Percentiles rank a stretch among this genome's conserved stretches.
phyloP scores from a whole-genome alignment of 1,140 invertebrate genomes.

The Pollicipes pollicipes region DNA sequence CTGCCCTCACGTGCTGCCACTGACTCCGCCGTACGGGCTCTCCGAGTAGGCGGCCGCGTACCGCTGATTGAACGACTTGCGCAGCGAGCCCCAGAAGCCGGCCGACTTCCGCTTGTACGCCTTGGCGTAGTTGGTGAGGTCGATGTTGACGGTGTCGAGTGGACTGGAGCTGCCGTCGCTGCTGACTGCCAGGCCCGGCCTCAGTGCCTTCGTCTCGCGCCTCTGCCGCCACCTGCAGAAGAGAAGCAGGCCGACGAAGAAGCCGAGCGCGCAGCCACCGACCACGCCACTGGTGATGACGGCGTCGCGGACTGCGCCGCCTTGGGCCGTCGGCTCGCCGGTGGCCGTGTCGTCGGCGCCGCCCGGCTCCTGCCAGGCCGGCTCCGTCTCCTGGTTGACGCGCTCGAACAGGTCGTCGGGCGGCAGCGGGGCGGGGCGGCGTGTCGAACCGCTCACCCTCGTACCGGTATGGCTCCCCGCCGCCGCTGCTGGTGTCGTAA shows the following conservation, averaged over 20 bases:
- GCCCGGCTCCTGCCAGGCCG: background rate
- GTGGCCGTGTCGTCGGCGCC: background rate
- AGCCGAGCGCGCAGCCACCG: background rate
- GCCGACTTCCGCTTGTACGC: constrained; percentile 7
- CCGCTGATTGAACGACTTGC: constrained; percentile 14
- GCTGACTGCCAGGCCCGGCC: background rate
- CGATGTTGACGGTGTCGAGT: background rate
- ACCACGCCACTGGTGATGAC: background rate
- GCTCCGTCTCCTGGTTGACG: background rate
- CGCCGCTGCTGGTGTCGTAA: background rate
- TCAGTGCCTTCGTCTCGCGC: background rate
- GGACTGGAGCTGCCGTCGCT: background rate
- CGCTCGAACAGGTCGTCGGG: background rate
- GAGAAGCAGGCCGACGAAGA: background rate
- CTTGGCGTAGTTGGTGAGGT: background rate
- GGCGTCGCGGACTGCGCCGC: background rate
- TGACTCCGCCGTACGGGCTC: constrained; percentile 7
- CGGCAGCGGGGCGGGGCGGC: background rate
- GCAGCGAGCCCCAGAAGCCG: constrained; percentile 18
- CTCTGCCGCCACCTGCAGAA: background rate
- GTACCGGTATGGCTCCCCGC: background rate
- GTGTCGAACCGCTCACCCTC: constrained; percentile 4
- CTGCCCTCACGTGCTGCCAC: background rate
- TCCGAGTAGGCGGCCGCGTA: background rate
- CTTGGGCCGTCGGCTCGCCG: background rate